These are phyloP conservation scores for Diachasma alloeum DNA, from an alignment of 1,140 invertebrate species.

Conservation along the genomic window DNA sequence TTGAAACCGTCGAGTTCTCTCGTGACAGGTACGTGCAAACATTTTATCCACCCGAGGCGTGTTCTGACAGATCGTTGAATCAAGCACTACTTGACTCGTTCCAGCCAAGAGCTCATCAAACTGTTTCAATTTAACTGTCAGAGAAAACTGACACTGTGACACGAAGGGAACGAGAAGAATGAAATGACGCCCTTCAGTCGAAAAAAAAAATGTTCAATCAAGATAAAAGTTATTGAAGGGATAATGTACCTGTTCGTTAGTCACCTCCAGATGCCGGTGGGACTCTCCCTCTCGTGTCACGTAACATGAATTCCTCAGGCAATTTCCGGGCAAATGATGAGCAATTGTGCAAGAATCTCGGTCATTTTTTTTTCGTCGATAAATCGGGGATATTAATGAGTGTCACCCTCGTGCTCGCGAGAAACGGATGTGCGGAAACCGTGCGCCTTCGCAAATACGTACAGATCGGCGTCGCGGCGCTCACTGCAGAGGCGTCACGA, in stretches of 20 bases:
- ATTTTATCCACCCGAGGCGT: not conserved
- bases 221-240: no score
- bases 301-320: no score
- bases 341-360: not conserved
- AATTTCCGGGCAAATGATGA: no score
- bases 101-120: not conserved
- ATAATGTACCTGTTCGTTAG: no score
- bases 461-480: slow-evolving; percentile 54
- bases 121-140: not conserved
- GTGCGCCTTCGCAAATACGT: not conserved
- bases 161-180: not conserved
- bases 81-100: not conserved
- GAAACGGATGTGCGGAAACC: not conserved
- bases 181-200: no score
- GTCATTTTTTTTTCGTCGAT: not conserved
- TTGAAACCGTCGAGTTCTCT: not conserved
- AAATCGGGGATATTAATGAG: not conserved
- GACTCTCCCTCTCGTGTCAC: no score
- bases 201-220: no score
- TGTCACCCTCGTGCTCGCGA: not conserved
- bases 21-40: not conserved
- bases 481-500: slow-evolving; percentile 60
- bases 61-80: slow-evolving; percentile 4
- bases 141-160: not conserved
- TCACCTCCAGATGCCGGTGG: no score